A percentile compares a stretch with the other conserved stretches of the same genome.
These are phyloP conservation scores for Amblyornis subalaris DNA, from an alignment of 2,113 vertebrate species.

Conservation along the genomic window DNA sequence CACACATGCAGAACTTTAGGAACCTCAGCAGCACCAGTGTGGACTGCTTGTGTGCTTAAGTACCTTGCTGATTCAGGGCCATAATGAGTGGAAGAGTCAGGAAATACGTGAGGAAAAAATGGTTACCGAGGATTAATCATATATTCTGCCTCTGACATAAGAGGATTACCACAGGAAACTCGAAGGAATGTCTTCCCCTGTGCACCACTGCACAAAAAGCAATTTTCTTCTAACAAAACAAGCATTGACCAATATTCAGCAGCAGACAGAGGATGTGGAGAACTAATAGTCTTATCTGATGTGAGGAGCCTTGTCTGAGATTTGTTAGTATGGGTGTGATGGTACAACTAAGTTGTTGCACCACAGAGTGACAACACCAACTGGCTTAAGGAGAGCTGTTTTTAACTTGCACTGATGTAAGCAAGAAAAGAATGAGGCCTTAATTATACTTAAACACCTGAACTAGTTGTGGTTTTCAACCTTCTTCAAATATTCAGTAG, in stretches of 20 bases:
- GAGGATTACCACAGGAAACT: background rate
- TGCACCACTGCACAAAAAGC: background rate
- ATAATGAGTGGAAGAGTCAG: background rate
- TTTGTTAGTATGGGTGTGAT: background rate
- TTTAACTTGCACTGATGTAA: background rate
- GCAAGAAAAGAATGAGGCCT: background rate
- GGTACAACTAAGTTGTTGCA: background rate
- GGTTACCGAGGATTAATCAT: background rate
- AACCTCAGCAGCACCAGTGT: background rate
- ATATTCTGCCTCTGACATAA: background rate
- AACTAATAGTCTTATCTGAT: background rate
- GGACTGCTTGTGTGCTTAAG: background rate
- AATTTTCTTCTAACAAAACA: background rate
- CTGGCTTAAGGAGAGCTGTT: background rate
- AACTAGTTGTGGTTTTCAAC: background rate
- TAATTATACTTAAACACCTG: background rate
- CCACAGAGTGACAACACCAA: background rate
- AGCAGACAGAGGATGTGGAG: background rate
- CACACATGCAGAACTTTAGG: background rate
- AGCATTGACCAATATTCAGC: background rate
- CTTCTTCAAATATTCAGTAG: background rate
- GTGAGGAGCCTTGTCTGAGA: background rate
- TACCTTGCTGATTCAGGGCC: background rate
- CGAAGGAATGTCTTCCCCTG: background rate
- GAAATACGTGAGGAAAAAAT: background rate